Conservation (phyloP, 2,888 invertebrate species). For the Sarcophaga subvicina region DNA sequence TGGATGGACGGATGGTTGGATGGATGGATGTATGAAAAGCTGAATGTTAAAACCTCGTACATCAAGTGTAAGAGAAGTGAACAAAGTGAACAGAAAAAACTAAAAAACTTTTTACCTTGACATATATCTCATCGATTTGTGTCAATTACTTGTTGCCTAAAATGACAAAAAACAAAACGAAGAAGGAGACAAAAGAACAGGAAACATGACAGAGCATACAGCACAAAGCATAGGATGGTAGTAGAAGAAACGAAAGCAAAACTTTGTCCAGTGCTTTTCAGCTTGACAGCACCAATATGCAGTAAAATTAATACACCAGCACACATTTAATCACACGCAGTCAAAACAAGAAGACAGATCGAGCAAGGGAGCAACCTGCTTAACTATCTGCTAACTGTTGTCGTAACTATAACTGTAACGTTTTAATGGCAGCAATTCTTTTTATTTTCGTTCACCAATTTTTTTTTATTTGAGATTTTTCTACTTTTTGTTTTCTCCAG, state of each 20-base stretch:
- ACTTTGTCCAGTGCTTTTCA: constrained; percentile 60
- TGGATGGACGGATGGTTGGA: not conserved
- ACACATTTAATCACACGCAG: not conserved
- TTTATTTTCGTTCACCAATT: constrained; percentile 62
- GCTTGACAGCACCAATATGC: constrained; percentile 49
- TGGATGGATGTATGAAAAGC: not conserved
- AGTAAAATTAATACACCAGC: constrained; percentile 17
- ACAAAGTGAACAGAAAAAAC: constrained; percentile 3
- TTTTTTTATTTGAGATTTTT: constrained; percentile 43
- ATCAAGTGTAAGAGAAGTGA: constrained; percentile 1
- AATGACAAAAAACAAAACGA: constrained; percentile 66
- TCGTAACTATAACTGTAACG: constrained; percentile 46
- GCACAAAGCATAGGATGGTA: not conserved
- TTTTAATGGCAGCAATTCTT: constrained; percentile 60
- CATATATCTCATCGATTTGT: constrained; percentile 80
- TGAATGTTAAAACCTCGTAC: not conserved
- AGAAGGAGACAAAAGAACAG: not conserved
- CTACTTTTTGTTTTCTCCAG: constrained; percentile 59
- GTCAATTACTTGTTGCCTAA: constrained; percentile 78
- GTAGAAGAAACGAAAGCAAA: constrained; percentile 42
- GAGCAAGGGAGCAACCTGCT: constrained; percentile 56
- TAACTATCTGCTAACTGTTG: constrained; percentile 64
- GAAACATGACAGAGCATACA: constrained; percentile 32
- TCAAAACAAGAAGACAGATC: constrained; percentile 9
- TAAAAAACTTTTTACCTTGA: constrained; percentile 74